phyloP scores from a whole-genome alignment of 2,113 vertebrate genomes.

The Phylloscopus trochilus region DNA sequence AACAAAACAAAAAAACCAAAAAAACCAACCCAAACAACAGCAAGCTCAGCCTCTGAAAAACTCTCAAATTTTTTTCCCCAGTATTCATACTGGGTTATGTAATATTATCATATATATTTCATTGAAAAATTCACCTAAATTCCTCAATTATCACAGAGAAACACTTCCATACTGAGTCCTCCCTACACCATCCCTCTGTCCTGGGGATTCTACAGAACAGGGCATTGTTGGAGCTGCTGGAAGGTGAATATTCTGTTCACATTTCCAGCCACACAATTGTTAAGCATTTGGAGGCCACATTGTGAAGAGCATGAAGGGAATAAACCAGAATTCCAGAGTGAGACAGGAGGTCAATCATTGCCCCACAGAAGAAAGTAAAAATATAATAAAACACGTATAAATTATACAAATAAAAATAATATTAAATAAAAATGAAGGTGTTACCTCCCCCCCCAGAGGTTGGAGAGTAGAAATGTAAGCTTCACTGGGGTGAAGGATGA shows the following conservation, averaged over 20 bases:
- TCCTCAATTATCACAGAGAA: neutral
- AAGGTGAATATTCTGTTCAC: neutral
- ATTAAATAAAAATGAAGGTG: neutral
- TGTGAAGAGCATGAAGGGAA: neutral
- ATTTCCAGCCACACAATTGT: neutral
- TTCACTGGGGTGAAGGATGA: neutral
- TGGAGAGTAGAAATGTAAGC: neutral
- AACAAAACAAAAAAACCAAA: too few relatives aligned
- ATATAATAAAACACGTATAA: neutral
- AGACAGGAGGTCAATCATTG: neutral
- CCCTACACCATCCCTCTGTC: neutral
- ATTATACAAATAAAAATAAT: neutral
- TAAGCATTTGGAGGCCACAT: neutral
- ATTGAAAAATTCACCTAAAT: neutral
- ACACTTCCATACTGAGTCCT: neutral
- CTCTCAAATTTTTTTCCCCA: neutral
- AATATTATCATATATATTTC: neutral
- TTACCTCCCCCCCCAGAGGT: rapidly evolving
- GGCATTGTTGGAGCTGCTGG: neutral
- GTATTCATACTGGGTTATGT: neutral
- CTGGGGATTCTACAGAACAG: neutral
- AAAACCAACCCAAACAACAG: neutral
- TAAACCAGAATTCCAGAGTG: neutral
- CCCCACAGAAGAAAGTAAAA: neutral
- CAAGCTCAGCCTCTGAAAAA: neutral